phyloP scores from a whole-genome alignment of 2,797 vertebrate genomes.

The Chaetophractus vellerosus region DNA sequence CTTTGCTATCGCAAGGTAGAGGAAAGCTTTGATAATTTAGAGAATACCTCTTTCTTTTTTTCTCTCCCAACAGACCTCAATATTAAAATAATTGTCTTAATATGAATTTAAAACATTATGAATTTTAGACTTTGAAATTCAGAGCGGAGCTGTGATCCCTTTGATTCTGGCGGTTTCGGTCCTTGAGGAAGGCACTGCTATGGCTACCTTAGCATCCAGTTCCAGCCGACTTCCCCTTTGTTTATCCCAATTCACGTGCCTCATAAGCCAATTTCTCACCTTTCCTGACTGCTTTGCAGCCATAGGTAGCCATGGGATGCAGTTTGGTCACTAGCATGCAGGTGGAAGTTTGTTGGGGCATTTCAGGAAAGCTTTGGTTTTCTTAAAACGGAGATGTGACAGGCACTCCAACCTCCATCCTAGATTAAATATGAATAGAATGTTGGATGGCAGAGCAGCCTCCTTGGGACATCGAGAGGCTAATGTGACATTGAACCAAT shows the following conservation, averaged over 20 bases:
- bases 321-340: not conserved
- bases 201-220: rapidly evolving
- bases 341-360: not conserved
- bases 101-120: not conserved
- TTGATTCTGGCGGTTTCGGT: not conserved
- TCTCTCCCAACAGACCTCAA: not conserved
- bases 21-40: conserved; percentile 8
- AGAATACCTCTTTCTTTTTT: not conserved
- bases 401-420: not conserved
- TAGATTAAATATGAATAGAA: not conserved
- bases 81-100: not conserved
- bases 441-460: no score
- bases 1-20: not conserved
- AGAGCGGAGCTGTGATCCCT: not conserved
- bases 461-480: not conserved
- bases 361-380: not conserved
- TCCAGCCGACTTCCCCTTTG: not conserved
- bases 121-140: not conserved
- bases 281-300: not conserved
- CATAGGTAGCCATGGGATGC: not conserved
- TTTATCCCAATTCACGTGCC: not conserved
- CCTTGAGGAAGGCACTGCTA: not conserved
- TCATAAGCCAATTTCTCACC: not conserved
- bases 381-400: not conserved
- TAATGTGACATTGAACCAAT: not conserved